A percentile compares a stretch with the other conserved stretches of the same genome.
Evolutionary conservation across 1,140 invertebrate species (phyloP).

Genomic region (Drosophila repleta): DNA sequence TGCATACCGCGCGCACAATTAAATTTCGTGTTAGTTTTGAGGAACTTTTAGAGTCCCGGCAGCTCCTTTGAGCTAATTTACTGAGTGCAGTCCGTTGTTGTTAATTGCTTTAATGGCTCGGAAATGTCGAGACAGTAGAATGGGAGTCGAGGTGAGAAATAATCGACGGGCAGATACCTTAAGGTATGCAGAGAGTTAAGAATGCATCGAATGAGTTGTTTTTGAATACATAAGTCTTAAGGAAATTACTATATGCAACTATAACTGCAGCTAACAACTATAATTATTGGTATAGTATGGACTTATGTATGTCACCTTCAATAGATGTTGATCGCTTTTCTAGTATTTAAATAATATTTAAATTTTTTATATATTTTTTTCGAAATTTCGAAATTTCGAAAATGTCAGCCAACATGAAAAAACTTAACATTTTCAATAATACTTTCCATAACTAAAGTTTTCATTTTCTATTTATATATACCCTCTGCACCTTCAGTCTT

Average conservation of each 20-base stretch:
- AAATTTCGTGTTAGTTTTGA: conserved; percentile 72
- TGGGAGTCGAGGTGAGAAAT: not conserved
- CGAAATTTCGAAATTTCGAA: too few species aligned
- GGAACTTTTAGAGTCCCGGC: not conserved
- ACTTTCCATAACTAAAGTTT: not conserved
- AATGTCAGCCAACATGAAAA: too few species aligned
- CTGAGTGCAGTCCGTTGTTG: conserved; percentile 46
- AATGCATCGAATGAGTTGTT: not conserved
- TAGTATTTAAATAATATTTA: too few species aligned
- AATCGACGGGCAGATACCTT: not conserved
- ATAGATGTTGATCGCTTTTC: not conserved
- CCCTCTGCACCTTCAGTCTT: too few species aligned
- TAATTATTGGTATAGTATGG: too few species aligned
- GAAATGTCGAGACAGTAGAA: conserved; percentile 56
- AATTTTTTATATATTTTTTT: too few species aligned
- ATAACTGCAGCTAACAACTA: too few species aligned
- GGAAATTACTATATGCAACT: too few species aligned
- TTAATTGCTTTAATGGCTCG: conserved; percentile 81
- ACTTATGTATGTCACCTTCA: too few species aligned
- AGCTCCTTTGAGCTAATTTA: conserved; percentile 63
- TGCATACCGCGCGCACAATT: conserved; percentile 55
- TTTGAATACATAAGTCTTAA: too few species aligned
- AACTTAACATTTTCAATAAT: not conserved
- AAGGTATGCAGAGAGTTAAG: not conserved
- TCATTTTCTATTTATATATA: not conserved